phyloP scores from a whole-genome alignment of 2,113 vertebrate genomes.

The Alethe diademata region DNA sequence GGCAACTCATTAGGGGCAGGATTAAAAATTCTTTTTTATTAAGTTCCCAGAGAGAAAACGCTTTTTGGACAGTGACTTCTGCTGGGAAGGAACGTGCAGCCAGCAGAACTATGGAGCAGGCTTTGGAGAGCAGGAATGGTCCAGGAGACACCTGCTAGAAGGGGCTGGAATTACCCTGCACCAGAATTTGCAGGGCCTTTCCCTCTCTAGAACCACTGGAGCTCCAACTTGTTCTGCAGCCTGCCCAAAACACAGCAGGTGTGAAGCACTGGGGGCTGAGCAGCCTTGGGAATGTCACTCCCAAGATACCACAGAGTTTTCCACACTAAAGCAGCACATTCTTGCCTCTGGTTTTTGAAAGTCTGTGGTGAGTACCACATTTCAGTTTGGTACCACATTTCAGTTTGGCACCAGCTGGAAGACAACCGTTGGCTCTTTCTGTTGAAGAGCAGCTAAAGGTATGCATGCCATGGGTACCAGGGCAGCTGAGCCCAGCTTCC shows the following conservation, averaged over 20 bases:
- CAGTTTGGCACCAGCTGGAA: neutral
- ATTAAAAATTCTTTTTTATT: neutral
- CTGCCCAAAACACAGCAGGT: neutral
- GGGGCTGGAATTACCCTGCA: too few species aligned
- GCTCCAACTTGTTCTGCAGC: neutral
- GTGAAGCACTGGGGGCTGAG: neutral
- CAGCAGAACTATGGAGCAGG: neutral
- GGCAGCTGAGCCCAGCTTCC: neutral
- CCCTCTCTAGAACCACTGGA: neutral
- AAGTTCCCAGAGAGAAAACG: neutral
- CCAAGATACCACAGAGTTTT: neutral
- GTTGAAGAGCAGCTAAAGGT: neutral
- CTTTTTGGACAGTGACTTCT: neutral
- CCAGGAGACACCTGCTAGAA: neutral
- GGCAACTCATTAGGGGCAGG: neutral
- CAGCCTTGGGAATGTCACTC: neutral
- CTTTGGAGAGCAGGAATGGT: neutral
- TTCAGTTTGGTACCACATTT: neutral
- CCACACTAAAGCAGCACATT: neutral
- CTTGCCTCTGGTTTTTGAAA: neutral
- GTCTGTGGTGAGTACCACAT: neutral
- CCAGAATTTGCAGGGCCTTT: neutral
- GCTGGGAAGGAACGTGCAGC: neutral
- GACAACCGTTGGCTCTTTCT: neutral
- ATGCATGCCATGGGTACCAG: neutral